Base-by-base conservation (phyloP, 2,113 vertebrate genomes). In the Tragelaphus buxtoni region DNA sequence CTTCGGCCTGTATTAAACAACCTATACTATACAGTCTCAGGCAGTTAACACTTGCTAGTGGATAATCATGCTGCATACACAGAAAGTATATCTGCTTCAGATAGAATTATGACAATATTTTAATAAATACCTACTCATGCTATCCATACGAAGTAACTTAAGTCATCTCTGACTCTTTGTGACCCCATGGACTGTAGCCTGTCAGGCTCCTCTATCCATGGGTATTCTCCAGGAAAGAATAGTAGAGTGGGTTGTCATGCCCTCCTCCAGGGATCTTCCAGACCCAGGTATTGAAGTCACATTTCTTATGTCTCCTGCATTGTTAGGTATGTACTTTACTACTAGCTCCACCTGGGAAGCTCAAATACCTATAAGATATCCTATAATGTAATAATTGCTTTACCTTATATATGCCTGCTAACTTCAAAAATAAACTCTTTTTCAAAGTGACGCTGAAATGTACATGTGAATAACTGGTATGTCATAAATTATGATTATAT, bases 401-500 rank as follows among this genome's bases (percentile, higher is more conserved):
- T 87, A 86, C 7, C 12, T 94, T 87, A 61, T 16, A 14, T 80
- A 72, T 61, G 11, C 0, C 20, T 96, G 4, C 26, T 45, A 80
- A 60, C 22, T 90, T 80, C 85, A 79, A 87, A 90, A 88, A 32
- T 51, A 95, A 83, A 11, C 4, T 91, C 7, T 45, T 9, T 76
- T 65, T 83, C 55, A 47, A 96, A 92, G 45, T 39, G 9, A 0
- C 22, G 4, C 56, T 61, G 51, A 87, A 86, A 87, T 90, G 1
- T 35, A 81, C 0, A 69, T 16, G 76, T 94, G n/a, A 77, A 81
- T 32, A 69, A 90, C 83, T 51, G 42, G 35, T 79, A 30, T 56
- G 3, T 53, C n/a, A 88, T 74, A 84, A 90, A 81, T 90, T 83
- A 77, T 74, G 22, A 28, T 93, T 81, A 69, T 81, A 9, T 92